phyloP scores from a whole-genome alignment of 2,888 invertebrate genomes.

The Chrysolina oricalcia region DNA sequence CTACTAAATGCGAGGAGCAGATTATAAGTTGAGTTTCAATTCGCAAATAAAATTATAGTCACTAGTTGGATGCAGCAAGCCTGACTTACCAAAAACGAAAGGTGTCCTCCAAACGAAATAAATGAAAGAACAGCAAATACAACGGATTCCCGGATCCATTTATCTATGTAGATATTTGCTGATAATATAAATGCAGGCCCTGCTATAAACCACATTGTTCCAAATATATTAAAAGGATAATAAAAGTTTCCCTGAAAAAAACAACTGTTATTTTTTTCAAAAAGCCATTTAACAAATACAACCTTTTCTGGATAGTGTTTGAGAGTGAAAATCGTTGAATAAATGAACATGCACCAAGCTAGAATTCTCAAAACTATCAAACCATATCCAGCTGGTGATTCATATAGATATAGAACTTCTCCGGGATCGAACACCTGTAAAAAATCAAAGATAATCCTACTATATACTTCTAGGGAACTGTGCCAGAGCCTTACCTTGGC shows the following conservation, averaged over 20 bases:
- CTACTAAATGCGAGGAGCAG: no score
- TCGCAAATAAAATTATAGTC: no score
- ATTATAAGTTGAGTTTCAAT: no score
- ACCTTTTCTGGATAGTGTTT: constrained; percentile 89
- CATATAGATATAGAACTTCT: constrained; percentile 90
- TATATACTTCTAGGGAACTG: not conserved
- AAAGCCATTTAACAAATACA: constrained; percentile 27
- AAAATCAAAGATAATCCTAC: constrained; percentile 35
- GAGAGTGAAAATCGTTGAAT: constrained; percentile 81
- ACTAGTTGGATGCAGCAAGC: not conserved
- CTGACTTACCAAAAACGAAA: constrained; percentile 78
- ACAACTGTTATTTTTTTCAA: not conserved
- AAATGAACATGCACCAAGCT: constrained; percentile 89
- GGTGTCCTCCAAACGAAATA: constrained; percentile 78
- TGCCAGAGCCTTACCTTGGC: constrained; percentile 75
- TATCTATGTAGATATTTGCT: constrained; percentile 85
- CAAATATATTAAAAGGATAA: constrained; percentile 86
- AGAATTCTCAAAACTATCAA: constrained; percentile 82
- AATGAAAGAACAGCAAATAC: constrained; percentile 79
- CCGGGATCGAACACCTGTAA: constrained; percentile 91
- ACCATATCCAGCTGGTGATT: constrained; percentile 92
- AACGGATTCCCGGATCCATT: constrained; percentile 86
- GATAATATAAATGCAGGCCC: constrained; percentile 86
- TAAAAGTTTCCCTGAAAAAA: constrained; percentile 81
- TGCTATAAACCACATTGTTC: constrained; percentile 90